Conservation (phyloP, 2,888 invertebrate genomes). For the Agrochola macilenta region DNA sequence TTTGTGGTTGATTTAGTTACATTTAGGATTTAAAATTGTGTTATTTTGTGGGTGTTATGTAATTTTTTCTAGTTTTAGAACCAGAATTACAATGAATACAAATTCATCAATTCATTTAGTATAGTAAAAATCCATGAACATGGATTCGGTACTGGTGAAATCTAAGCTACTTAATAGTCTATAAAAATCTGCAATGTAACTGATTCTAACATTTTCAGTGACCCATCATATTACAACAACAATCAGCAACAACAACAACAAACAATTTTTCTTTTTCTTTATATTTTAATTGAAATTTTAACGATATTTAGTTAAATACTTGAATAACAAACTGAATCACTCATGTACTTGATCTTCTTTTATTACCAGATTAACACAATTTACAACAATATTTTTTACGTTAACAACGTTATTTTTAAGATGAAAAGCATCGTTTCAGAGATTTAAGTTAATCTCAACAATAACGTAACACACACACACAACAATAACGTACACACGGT, state of each 20-base stretch:
- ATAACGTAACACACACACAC: constrained; percentile 1
- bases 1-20: neutral
- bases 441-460: constrained; percentile 8
- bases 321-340: neutral
- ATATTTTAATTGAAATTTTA: neutral
- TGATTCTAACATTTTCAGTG: neutral
- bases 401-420: neutral
- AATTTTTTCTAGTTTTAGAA: neutral
- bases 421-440: neutral
- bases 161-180: neutral
- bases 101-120: neutral
- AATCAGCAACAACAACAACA: no score
- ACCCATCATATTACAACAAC: neutral
- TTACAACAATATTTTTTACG: no score
- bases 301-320: neutral
- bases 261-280: no score
- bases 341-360: constrained; percentile 18
- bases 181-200: neutral
- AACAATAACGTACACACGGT: neutral
- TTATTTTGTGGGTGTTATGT: neutral
- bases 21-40: neutral
- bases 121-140: no score
- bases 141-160: neutral
- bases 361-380: constrained; percentile 27
- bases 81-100: neutral